A percentile compares a stretch with the other conserved stretches of the same genome.
These are phyloP conservation scores for Heliothis virescens DNA, from an alignment of 1,140 invertebrate species.

Conservation along the genomic window DNA sequence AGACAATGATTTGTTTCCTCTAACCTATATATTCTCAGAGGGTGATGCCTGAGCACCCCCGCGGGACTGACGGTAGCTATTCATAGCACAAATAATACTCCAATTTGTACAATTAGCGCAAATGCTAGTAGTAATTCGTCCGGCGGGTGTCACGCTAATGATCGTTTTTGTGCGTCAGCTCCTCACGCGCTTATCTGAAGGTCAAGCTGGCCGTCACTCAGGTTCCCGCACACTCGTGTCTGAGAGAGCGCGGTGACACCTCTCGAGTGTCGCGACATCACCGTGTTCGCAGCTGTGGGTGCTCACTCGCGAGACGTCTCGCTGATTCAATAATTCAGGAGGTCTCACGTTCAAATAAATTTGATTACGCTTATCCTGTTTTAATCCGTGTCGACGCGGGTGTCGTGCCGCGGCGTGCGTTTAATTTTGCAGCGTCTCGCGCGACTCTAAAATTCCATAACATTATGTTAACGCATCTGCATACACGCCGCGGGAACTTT, in stretches of 20 bases:
- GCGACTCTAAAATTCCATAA: conserved; percentile 65
- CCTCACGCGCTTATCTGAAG: background rate
- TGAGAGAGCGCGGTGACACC: background rate
- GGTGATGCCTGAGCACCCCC: no score
- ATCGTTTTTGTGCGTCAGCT: conserved; percentile 5
- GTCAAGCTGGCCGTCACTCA: background rate
- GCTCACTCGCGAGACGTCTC: background rate
- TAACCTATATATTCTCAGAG: no score
- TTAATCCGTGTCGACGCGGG: conserved; percentile 35
- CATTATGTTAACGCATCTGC: conserved; percentile 67
- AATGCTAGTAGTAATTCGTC: conserved; percentile 9
- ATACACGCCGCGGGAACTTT: conserved; percentile 67
- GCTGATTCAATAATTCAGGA: conserved; percentile 47
- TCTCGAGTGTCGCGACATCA: background rate
- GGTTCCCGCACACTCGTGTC: background rate
- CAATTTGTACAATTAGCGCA: background rate
- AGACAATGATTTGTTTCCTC: no score
- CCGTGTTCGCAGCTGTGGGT: background rate
- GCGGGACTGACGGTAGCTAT: background rate
- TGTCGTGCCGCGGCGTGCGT: conserved; percentile 13
- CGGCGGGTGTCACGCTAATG: background rate
- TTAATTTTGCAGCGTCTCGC: conserved; percentile 37
- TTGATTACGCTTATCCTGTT: conserved; percentile 45
- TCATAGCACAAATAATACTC: background rate
- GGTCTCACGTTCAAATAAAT: conserved; percentile 43